Conservation (phyloP, 2,797 vertebrate genomes). For the Sphenodon punctatus region DNA sequence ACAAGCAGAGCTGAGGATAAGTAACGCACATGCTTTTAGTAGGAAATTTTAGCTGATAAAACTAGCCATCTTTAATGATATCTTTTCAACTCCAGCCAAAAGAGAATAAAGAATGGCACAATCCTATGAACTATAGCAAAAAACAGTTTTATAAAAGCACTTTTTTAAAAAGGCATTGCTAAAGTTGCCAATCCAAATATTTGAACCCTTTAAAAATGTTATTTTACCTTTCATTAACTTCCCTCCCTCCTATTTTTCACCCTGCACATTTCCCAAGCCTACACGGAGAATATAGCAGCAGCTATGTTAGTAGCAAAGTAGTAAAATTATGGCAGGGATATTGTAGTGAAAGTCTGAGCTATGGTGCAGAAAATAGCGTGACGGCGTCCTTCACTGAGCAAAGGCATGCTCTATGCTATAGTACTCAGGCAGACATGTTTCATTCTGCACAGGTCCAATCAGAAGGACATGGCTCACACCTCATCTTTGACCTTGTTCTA, state of each 20-base stretch:
- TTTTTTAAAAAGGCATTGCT: neutral
- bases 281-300: neutral
- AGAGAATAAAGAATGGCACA: neutral
- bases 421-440: neutral
- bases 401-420: neutral
- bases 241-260: neutral
- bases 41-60: neutral
- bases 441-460: neutral
- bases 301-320: neutral
- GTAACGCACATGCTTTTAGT: neutral
- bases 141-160: neutral
- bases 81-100: neutral
- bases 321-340: neutral
- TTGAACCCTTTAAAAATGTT: neutral
- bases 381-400: neutral
- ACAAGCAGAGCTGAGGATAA: neutral
- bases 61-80: neutral
- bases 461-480: neutral
- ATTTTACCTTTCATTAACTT: neutral
- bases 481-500: neutral
- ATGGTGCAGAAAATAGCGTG: neutral
- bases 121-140: neutral
- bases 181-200: neutral
- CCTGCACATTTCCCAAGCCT: neutral
- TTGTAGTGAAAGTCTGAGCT: neutral